phyloP scores from a whole-genome alignment of 2,797 vertebrate species.

The Platyrinchus mystaceus region DNA sequence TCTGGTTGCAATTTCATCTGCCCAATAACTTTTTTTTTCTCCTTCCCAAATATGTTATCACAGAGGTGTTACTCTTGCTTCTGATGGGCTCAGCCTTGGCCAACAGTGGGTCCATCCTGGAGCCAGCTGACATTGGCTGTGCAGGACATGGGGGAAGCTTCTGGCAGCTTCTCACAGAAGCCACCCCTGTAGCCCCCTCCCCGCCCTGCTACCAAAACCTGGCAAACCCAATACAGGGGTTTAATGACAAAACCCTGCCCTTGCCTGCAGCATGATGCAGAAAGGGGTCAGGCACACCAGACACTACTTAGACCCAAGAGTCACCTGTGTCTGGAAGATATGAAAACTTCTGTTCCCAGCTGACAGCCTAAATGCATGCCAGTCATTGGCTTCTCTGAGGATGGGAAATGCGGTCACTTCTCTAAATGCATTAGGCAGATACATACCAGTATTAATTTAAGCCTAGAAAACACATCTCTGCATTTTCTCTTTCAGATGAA shows the following conservation, averaged over 20 bases:
- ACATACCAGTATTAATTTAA: slow-evolving; percentile 32
- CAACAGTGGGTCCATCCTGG: not conserved
- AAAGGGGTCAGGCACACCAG: not conserved
- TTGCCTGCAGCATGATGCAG: not conserved
- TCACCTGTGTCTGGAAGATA: not conserved
- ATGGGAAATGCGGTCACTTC: not conserved
- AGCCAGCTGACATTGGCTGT: not conserved
- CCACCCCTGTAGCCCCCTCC: not conserved
- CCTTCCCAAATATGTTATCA: not conserved
- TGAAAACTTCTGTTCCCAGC: not conserved
- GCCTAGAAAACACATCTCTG: not conserved
- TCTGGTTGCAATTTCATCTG: not conserved
- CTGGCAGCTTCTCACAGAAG: not conserved
- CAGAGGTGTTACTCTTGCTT: not conserved
- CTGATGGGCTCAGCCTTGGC: not conserved
- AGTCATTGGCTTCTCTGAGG: not conserved
- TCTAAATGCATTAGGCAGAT: slow-evolving; percentile 28
- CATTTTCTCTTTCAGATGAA: not conserved
- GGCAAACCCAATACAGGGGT: not conserved
- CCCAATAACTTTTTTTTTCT: not conserved
- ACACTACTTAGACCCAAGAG: not conserved
- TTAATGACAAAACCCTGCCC: not conserved
- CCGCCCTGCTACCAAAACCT: not conserved
- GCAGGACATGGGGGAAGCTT: not conserved
- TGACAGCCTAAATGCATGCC: not conserved